These are phyloP conservation scores for Exephanes ischioxanthus DNA, from an alignment of 2,888 invertebrate genomes.

Conservation along the genomic window DNA sequence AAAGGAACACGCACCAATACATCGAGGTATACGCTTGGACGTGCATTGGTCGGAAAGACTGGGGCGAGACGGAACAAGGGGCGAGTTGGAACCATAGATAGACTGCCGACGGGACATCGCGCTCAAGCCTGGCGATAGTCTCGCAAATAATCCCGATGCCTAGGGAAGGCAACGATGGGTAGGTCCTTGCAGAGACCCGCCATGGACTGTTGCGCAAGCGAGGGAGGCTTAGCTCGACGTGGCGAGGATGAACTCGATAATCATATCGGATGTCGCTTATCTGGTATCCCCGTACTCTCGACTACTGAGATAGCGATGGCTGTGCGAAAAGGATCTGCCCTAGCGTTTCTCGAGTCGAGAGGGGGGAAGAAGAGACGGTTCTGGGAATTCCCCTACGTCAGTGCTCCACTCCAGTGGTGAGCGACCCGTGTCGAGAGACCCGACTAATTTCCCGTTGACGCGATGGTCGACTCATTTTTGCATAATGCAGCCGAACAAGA, in stretches of 20 bases:
- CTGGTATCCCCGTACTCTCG: slow-evolving; percentile 21
- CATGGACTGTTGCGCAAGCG: slow-evolving; percentile 22
- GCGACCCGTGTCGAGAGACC: slow-evolving; percentile 20
- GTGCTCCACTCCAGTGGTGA: slow-evolving; percentile 19
- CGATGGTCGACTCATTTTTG: slow-evolving; percentile 79
- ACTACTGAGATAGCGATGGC: slow-evolving; percentile 17
- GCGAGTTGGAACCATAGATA: not conserved
- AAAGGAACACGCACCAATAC: not conserved
- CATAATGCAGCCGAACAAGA: slow-evolving; percentile 81
- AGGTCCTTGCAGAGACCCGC: slow-evolving; percentile 35
- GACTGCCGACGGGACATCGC: slow-evolving; percentile 37
- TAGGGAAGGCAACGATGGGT: slow-evolving; percentile 19
- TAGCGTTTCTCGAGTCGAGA: slow-evolving; percentile 3
- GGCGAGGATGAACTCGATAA: slow-evolving; percentile 48
- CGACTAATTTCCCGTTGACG: slow-evolving; percentile 75
- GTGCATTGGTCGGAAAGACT: not conserved
- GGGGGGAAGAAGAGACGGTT: not conserved
- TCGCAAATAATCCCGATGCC: slow-evolving; percentile 59
- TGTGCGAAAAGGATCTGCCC: not conserved
- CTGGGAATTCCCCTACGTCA: not conserved
- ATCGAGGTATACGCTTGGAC: not conserved
- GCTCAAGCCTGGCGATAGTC: slow-evolving; percentile 22
- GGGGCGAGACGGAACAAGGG: not conserved
- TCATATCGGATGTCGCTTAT: slow-evolving; percentile 59
- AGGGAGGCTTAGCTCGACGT: slow-evolving; percentile 6